phyloP scores from a whole-genome alignment of 1,140 invertebrate genomes.

The Cydia fagiglandana region DNA sequence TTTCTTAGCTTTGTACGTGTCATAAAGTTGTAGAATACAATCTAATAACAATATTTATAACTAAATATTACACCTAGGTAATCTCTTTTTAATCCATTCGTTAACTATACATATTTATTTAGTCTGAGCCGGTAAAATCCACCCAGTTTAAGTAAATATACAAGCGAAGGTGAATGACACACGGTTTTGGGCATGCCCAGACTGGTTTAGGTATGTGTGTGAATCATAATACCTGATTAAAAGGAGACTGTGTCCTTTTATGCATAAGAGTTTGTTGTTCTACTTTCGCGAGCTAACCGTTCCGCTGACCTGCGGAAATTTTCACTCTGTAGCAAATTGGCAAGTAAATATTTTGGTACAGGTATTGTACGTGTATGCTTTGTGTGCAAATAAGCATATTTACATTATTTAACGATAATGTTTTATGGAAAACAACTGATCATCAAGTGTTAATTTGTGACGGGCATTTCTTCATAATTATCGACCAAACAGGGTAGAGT shows the following conservation, averaged over 20 bases:
- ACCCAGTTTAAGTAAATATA: slow-evolving; percentile 11
- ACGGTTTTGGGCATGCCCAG: slow-evolving; percentile 8
- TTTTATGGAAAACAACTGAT: no score
- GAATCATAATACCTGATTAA: slow-evolving; percentile 27
- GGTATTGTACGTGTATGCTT: neutral
- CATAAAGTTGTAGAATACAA: neutral
- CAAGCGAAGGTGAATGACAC: slow-evolving; percentile 19
- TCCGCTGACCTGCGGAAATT: neutral
- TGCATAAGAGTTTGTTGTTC: neutral
- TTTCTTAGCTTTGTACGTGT: no score
- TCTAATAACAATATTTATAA: neutral
- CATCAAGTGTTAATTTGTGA: no score
- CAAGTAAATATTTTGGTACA: slow-evolving; percentile 14
- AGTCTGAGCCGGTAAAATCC: neutral
- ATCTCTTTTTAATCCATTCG: neutral
- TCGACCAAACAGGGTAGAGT: no score
- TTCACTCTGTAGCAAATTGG: slow-evolving; percentile 3
- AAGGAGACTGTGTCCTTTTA: slow-evolving; percentile 24
- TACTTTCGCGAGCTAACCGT: slow-evolving; percentile 13
- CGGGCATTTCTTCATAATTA: no score
- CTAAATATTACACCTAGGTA: neutral
- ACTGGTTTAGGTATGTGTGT: slow-evolving; percentile 14
- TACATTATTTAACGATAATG: no score
- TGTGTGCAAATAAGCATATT: no score
- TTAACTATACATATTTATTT: neutral